Evolutionary conservation across 2,797 vertebrate species (phyloP).

Genomic region (Malacoraja senta): DNA sequence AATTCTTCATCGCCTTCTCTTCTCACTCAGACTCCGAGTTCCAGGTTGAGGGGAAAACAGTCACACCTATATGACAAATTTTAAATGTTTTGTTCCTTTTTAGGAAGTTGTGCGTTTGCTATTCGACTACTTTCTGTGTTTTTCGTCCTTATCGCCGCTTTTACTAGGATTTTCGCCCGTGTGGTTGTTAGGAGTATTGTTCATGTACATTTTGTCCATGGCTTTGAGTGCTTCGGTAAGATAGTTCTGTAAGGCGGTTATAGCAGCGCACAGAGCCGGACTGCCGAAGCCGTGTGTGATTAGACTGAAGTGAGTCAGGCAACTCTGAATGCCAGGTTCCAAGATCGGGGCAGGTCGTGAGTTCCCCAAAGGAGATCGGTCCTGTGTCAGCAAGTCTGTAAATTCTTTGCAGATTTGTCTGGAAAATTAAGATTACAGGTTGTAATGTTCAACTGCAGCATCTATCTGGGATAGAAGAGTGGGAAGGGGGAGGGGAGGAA

Average conservation of each 20-base stretch:
- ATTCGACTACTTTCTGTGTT: conserved; percentile 88
- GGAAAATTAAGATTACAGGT: conserved; percentile 52
- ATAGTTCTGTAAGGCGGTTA: conserved; percentile 99
- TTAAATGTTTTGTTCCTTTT: conserved; percentile 29
- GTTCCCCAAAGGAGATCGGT: conserved; percentile 95
- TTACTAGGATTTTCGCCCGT: conserved; percentile 86
- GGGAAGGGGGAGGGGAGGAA: too few species aligned
- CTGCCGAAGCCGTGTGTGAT: conserved; percentile 98
- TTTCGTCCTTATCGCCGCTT: conserved; percentile 96
- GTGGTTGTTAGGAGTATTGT: conserved; percentile 95
- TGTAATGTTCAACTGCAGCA: conserved; percentile 40
- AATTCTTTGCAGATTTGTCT: conserved; percentile 99
- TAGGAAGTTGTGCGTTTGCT: conserved; percentile 41
- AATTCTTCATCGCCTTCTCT: conserved; percentile 64
- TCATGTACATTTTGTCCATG: conserved; percentile 99
- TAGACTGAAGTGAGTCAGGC: conserved; percentile 99
- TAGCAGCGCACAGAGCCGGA: conserved; percentile 89
- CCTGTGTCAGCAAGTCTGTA: conserved; percentile 98
- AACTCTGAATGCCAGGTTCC: conserved; percentile 97
- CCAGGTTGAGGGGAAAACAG: conserved; percentile 40
- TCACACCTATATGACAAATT: conserved; percentile 42
- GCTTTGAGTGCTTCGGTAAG: conserved; percentile 98
- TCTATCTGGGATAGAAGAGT: conserved; percentile 45
- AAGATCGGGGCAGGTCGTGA: conserved; percentile 94
- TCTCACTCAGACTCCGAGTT: conserved; percentile 58